These are phyloP conservation scores for Natrix natrix DNA, from an alignment of 2,797 vertebrate species.

Conservation along the genomic window DNA sequence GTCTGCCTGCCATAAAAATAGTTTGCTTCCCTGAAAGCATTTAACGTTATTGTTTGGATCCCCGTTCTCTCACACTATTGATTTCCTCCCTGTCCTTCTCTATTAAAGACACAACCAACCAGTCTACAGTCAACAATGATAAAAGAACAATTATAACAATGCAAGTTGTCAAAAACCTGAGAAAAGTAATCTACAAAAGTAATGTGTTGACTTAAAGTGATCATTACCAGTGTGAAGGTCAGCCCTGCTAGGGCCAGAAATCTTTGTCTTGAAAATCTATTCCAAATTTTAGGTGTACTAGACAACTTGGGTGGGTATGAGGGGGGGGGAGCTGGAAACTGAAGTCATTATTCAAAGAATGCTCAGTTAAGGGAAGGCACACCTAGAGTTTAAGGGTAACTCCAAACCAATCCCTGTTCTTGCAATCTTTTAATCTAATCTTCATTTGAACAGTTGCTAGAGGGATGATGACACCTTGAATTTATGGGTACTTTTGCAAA, in stretches of 20 bases:
- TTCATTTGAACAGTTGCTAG: neutral
- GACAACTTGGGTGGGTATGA: fast-evolving
- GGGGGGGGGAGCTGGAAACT: neutral
- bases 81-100: neutral
- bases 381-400: neutral
- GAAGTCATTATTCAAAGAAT: neutral
- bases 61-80: neutral
- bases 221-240: neutral
- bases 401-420: neutral
- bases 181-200: neutral
- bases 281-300: neutral
- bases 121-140: neutral
- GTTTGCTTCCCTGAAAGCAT: neutral
- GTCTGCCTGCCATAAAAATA: conserved; percentile 3
- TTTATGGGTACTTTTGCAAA: neutral
- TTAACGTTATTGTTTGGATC: neutral
- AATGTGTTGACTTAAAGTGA: neutral
- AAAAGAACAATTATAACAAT: neutral
- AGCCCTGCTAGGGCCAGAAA: neutral
- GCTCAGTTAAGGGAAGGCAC: neutral
- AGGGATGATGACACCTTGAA: neutral
- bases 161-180: neutral
- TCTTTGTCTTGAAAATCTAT: neutral
- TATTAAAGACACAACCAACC: neutral
- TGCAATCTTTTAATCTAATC: neutral